phyloP scores from a whole-genome alignment of 35 echinoderm and acorn worm genomes.

The Stichopus chloronotus region DNA sequence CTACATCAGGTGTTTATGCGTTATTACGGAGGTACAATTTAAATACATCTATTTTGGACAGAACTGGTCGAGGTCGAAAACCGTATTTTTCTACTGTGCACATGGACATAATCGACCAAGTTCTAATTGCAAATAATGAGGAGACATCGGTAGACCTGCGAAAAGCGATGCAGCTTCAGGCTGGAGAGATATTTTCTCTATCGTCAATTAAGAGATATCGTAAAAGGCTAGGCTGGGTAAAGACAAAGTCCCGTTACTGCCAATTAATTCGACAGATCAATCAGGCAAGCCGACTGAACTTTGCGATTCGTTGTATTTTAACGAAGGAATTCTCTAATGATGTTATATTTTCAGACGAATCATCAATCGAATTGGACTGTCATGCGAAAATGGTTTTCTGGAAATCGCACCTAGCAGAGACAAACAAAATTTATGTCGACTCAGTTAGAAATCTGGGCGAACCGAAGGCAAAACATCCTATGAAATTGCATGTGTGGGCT shows the following conservation, averaged over 20 bases:
- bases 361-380: constrained; percentile 36
- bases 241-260: constrained; percentile 44
- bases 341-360: constrained; percentile 67
- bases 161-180: background rate
- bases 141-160: background rate
- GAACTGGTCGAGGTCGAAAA: background rate
- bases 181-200: background rate
- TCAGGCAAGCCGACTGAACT: constrained; percentile 17
- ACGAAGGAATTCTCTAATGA: constrained; percentile 38
- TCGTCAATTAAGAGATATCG: background rate
- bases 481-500: constrained; percentile 54
- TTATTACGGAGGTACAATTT: background rate
- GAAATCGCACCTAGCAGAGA: constrained; percentile 42
- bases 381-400: constrained; percentile 49
- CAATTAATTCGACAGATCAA: constrained; percentile 44
- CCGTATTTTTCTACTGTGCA: background rate
- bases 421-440: background rate
- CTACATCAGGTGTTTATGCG: background rate
- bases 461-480: constrained; percentile 54
- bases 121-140: constrained; percentile 20
- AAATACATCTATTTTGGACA: constrained; percentile 1
- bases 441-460: background rate
- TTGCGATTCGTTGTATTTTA: background rate
- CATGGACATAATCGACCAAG: constrained; percentile 34
- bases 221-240: constrained; percentile 27